phyloP scores from a whole-genome alignment of 2,797 vertebrate species.

The Bovichtus diacanthus region DNA sequence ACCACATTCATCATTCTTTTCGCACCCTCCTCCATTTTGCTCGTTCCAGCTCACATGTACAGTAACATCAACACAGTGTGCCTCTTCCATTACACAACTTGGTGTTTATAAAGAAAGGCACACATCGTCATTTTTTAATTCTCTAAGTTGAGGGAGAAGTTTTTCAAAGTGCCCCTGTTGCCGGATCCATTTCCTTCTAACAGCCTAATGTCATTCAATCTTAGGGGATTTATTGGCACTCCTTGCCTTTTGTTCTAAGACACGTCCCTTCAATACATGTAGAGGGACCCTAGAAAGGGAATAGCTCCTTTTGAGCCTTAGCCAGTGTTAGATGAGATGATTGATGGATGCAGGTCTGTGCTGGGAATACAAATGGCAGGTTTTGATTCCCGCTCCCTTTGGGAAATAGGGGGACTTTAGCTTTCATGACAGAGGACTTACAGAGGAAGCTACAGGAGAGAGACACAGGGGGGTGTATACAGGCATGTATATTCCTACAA shows the following conservation, averaged over 20 bases:
- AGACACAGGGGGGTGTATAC: not conserved
- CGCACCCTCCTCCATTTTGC: conserved; percentile 33
- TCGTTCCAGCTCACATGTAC: conserved; percentile 24
- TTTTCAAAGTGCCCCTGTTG: conserved; percentile 67
- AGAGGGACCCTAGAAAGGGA: conserved; percentile 63
- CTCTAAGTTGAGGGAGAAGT: conserved; percentile 51
- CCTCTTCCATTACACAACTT: conserved; percentile 20
- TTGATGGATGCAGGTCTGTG: conserved; percentile 81
- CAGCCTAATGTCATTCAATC: conserved; percentile 74
- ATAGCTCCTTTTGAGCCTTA: conserved; percentile 66
- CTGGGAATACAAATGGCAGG: conserved; percentile 79
- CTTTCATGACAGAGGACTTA: conserved; percentile 71
- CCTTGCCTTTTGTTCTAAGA: conserved; percentile 73
- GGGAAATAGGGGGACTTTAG: conserved; percentile 68
- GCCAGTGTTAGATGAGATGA: conserved; percentile 73
- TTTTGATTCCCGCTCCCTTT: conserved; percentile 74
- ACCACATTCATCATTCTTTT: conserved; percentile 40
- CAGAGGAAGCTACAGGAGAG: conserved; percentile 36
- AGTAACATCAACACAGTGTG: conserved; percentile 13
- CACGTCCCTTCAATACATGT: conserved; percentile 70
- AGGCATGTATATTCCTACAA: not conserved
- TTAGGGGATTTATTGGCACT: conserved; percentile 73
- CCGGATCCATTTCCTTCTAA: conserved; percentile 65
- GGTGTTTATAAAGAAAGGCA: conserved; percentile 14
- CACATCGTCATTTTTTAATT: conserved; percentile 49